Evolutionary conservation across 2,113 vertebrate species (phyloP).

Genomic region (Procavia capensis): DNA sequence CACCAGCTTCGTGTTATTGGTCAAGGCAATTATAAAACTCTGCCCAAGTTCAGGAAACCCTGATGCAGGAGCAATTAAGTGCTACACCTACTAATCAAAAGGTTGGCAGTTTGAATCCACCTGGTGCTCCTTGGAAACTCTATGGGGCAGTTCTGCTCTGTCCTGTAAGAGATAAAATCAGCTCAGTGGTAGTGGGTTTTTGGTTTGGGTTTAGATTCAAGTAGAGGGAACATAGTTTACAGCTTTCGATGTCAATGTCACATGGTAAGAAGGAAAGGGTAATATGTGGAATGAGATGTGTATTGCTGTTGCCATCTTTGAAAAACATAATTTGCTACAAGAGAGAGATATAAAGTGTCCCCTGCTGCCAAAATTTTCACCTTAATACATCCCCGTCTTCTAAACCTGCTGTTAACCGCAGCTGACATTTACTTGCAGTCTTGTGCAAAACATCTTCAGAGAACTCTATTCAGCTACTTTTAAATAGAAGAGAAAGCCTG

Average conservation of each 20-base stretch:
- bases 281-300: neutral
- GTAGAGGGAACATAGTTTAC: neutral
- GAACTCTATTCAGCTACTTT: neutral
- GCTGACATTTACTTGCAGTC: neutral
- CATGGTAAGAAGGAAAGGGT: neutral
- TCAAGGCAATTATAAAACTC: neutral
- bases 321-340: neutral
- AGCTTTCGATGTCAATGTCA: neutral
- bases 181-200: no score
- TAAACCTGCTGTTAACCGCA: neutral
- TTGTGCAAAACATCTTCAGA: neutral
- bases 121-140: no score
- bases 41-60: no score
- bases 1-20: neutral
- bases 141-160: no score
- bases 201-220: no score
- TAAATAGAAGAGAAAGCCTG: neutral
- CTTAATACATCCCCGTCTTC: neutral
- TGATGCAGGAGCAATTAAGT: no score
- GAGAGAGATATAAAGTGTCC: neutral
- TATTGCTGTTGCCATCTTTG: neutral
- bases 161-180: no score
- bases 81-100: no score
- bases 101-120: no score
- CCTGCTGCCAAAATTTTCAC: neutral